A percentile compares a stretch with the other conserved stretches of the same genome.
Evolutionary conservation across 2,888 invertebrate species (phyloP).

Genomic region (Aphelenchoides bicaudatus): DNA sequence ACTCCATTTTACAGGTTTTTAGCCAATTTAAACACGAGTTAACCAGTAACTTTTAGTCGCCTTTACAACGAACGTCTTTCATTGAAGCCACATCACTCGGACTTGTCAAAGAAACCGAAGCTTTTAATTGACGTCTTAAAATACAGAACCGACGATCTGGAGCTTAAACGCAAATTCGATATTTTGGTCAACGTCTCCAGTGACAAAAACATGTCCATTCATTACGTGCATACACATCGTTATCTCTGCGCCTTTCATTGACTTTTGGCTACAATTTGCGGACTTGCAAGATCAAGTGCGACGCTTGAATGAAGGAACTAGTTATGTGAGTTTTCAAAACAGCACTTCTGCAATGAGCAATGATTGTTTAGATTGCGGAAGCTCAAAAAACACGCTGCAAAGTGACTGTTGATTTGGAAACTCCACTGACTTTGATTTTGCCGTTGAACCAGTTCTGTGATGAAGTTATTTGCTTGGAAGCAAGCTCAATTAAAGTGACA

Average conservation of each 20-base stretch:
- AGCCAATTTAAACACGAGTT: too few relatives aligned
- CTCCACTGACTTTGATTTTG: conserved; percentile 37
- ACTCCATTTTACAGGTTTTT: conserved; percentile 49
- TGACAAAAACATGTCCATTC: conserved; percentile 62
- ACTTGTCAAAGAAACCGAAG: conserved; percentile 16
- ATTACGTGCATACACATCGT: conserved; percentile 69
- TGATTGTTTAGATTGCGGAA: conserved; percentile 25
- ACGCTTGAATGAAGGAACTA: conserved; percentile 31
- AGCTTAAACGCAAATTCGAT: conserved; percentile 67
- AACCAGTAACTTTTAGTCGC: too few relatives aligned
- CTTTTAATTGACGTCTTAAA: conserved; percentile 33
- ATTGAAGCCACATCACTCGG: conserved; percentile 21
- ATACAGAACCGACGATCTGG: conserved; percentile 63
- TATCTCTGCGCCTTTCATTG: conserved; percentile 83
- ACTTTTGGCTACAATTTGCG: conserved; percentile 76
- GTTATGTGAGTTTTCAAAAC: conserved; percentile 9
- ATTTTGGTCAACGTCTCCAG: conserved; percentile 74
- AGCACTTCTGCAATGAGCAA: neutral
- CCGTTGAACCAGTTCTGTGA: conserved; percentile 48
- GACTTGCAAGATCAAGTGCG: conserved; percentile 75
- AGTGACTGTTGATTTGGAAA: conserved; percentile 38
- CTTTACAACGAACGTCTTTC: conserved; percentile 74
- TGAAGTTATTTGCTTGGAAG: conserved; percentile 35
- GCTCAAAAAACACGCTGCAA: conserved; percentile 35
- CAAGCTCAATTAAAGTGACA: conserved; percentile 33